Evolutionary conservation across 2,113 vertebrate species (phyloP), one percentile per base, ranked within the genome.

Genomic region (Lynx canadensis): DNA sequence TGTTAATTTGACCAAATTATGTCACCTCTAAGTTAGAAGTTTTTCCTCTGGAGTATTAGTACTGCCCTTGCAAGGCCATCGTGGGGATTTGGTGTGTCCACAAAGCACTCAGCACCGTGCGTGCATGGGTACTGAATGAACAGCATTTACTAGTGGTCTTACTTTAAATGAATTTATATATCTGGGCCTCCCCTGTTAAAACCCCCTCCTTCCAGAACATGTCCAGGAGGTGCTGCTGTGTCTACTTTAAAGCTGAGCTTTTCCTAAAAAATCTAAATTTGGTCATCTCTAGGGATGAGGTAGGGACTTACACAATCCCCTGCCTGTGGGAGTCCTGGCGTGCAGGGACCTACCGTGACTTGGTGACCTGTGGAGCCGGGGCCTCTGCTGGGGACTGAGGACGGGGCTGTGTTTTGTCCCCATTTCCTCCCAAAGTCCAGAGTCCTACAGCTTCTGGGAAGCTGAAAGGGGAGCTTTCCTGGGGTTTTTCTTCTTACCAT

Each of bases 231-330:
- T 23, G 52, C 71, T 92, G 12, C 84, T 82, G 33, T 65, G 18
- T 29, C 76, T 25, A 50, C 50, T 65, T 91, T 41, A 65, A 45
- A 82, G 69, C 50, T 85, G 41, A 52, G 36, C 33, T 93, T 85
- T 78, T 65, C 81, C 76, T 52, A 7, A 71, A 45, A 79, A 38
- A 71, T 9, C 68, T 68, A 36, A 91, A 80, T 31, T 10, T 27
- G 81, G 36, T 81, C 1, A 12, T 38, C 12, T 65, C 74, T 29
- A 2, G 2, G 52, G 83, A 50, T 36, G 69, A 96, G 52, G 38
- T 36, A 4, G 13, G 5, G 29, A 3, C 71, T 33, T 50, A 21
- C 5, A 7, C 21, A 4, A 41, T 18, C 52, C 31, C 36, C 82
- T 2, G 0, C 69, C n/a, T 15, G 5, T 6, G 38, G 7, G 38